Evolutionary conservation across 2,113 vertebrate genomes (phyloP).

Genomic region (Progne subis): DNA sequence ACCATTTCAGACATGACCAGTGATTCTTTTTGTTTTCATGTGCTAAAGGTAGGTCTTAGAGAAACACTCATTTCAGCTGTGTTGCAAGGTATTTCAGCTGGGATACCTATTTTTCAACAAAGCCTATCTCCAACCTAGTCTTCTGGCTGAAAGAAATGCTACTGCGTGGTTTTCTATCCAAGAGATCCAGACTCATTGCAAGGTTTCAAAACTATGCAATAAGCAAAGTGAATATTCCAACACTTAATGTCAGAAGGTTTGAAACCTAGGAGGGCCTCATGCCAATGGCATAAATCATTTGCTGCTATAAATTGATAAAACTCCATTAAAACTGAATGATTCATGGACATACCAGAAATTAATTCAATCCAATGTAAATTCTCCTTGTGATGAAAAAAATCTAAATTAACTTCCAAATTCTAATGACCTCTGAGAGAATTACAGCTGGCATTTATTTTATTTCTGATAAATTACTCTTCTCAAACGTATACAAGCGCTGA

Average conservation of each 20-base stretch:
- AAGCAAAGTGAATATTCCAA: background rate
- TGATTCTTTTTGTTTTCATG: background rate
- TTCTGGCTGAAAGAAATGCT: background rate
- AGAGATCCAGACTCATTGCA: background rate
- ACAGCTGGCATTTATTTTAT: background rate
- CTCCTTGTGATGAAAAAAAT: background rate
- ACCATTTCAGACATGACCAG: rapidly evolving
- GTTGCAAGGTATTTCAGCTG: background rate
- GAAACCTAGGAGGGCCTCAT: background rate
- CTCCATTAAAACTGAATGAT: background rate
- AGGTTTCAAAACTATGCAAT: background rate
- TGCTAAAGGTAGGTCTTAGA: background rate
- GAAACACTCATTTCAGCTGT: background rate
- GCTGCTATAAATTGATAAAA: background rate
- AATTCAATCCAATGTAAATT: background rate
- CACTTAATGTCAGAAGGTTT: background rate
- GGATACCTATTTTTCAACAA: background rate
- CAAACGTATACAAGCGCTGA: background rate
- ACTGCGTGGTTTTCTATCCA: background rate
- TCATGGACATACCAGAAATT: background rate
- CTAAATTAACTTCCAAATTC: background rate
- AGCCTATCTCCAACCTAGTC: background rate
- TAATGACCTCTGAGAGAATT: background rate
- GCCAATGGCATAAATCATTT: background rate
- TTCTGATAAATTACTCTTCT: background rate